Evolutionary conservation across 2,113 vertebrate species (phyloP), one percentile per base, ranked within the genome.

Genomic region (Dissostichus mawsoni): DNA sequence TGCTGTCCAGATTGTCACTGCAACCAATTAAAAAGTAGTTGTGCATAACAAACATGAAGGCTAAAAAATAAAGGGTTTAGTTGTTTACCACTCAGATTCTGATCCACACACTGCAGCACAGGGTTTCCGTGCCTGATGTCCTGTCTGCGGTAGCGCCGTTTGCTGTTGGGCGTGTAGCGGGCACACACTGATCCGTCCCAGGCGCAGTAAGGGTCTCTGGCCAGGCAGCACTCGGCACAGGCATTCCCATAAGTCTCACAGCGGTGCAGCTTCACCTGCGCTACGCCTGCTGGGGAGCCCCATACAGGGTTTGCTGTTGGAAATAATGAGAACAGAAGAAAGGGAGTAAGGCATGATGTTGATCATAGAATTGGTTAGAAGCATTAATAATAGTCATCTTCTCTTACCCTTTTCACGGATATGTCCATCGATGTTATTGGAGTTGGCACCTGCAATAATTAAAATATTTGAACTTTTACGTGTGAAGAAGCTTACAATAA

Each of bases 211-310:
- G 97, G 97, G 74, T 99, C 98, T 81, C 98, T 94, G 76, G 97
- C 98, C 91, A 99, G 93, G 90, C 98, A 99, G 92, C 98, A 99
- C 78, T 99, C 98, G 0, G 97, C 96, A 29, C 98, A 99, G 1
- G 96, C 97, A 1, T 92, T 96, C 55, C 97, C 98, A 0, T 99
- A 99, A 0, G 95, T 95, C 85, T 96, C 95, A 0, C 98, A 99
- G 69, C 85, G 96, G 78, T 99, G 97, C 86, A 99, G 94, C 84
- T 90, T 94, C 53, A 99, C 93, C 92, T 94, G 96, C 14, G 95
- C 96, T 87, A 99, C 93, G 0, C 96, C 98, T 33, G 93, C 79
- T 13, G 89, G 90, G 11, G 97, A 98, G 73, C 97, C 97, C 80
- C 94, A 0, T 95, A 99, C 61, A 99, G 90, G 0, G 25, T 95